Conservation (phyloP, 2,888 invertebrate species). For the Sesamia inferens region DNA sequence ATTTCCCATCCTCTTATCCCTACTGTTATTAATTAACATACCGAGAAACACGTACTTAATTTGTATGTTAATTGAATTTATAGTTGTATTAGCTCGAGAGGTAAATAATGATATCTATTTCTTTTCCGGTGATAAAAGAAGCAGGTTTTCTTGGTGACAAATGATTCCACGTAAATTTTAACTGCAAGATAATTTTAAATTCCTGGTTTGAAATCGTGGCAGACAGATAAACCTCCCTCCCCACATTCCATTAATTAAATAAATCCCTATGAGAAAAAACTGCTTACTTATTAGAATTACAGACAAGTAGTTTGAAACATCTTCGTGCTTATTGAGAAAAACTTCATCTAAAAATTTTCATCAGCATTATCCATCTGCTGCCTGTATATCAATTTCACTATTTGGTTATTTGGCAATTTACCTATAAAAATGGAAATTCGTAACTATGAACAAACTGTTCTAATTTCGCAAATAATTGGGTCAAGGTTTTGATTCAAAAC, state of each 20-base stretch:
- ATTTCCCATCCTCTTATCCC: not conserved
- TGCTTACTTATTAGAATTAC: not conserved
- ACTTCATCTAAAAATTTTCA: not conserved
- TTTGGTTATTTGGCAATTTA: not conserved
- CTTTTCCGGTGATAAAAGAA: constrained; percentile 1
- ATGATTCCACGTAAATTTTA: not conserved
- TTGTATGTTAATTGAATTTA: not conserved
- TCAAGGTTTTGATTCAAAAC: not conserved
- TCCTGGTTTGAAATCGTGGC: not conserved
- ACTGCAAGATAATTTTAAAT: not conserved
- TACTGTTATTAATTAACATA: not conserved
- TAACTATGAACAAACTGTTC: not conserved
- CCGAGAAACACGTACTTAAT: not conserved
- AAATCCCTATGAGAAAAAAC: not conserved
- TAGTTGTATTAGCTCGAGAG: constrained; percentile 4
- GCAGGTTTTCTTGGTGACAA: constrained; percentile 19
- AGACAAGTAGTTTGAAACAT: not conserved
- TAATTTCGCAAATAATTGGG: not conserved
- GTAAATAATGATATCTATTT: not conserved
- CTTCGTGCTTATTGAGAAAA: not conserved
- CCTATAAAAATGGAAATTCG: not conserved
- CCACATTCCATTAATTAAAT: not conserved
- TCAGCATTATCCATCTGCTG: not conserved
- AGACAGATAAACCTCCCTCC: not conserved
- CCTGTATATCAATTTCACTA: not conserved